Conservation (phyloP, 2,888 invertebrate genomes). For the Polydesmus complanatus region DNA sequence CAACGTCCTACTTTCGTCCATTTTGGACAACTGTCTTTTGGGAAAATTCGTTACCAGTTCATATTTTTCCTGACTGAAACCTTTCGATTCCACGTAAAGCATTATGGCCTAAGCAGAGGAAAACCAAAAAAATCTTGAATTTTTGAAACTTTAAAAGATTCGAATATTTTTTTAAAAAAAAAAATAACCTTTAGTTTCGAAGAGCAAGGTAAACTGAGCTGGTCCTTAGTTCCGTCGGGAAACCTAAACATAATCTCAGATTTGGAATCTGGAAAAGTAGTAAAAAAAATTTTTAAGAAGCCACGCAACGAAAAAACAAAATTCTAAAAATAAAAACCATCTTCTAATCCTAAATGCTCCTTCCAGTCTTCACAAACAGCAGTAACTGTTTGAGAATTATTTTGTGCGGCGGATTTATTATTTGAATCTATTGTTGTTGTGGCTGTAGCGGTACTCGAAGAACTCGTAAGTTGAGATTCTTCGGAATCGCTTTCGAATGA, state of each 20-base stretch:
- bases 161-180: slow-evolving; percentile 3
- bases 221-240: slow-evolving; percentile 34
- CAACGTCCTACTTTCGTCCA: slow-evolving; percentile 30
- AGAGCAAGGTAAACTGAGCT: slow-evolving; percentile 31
- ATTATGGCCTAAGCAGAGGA: slow-evolving; percentile 29
- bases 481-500: slow-evolving; percentile 17
- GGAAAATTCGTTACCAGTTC: slow-evolving; percentile 38
- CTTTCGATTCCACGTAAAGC: slow-evolving; percentile 30
- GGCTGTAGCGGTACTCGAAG: background rate
- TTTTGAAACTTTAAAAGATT: slow-evolving; percentile 8
- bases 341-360: slow-evolving; percentile 5
- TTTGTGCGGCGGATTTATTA: background rate
- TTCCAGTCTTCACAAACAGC: slow-evolving; percentile 1
- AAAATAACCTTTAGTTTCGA: slow-evolving; percentile 33
- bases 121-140: slow-evolving; percentile 5
- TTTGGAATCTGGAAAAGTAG: slow-evolving; percentile 27
- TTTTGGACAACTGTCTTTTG: slow-evolving; percentile 30
- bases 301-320: slow-evolving; percentile 21
- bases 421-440: background rate
- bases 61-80: slow-evolving; percentile 31
- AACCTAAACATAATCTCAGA: slow-evolving; percentile 32
- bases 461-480: background rate
- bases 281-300: background rate
- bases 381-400: background rate
- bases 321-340: slow-evolving; percentile 19